Percentiles rank a stretch among this genome's conserved stretches.
Conservation (phyloP, 2,888 invertebrate genomes). For the Clanis bilineata region DNA sequence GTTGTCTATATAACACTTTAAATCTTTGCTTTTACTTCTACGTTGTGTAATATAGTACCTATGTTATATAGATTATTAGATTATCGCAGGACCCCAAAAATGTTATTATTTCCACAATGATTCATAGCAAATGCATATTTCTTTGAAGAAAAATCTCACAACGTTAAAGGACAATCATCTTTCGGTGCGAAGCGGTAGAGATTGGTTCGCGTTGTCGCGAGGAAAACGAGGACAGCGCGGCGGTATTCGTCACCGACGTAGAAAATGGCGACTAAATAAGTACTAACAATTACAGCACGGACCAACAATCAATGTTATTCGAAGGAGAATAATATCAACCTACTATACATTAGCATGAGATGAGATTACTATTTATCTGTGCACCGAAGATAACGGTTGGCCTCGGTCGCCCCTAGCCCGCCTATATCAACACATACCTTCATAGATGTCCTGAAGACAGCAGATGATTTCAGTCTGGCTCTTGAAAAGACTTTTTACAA, state of each 20-base stretch:
- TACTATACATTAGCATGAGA: slow-evolving; percentile 40
- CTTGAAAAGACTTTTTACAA: slow-evolving; percentile 32
- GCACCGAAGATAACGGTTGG: slow-evolving; percentile 54
- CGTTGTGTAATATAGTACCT: too few relatives aligned
- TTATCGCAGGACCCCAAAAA: slow-evolving; percentile 48
- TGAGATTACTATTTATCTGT: slow-evolving; percentile 51
- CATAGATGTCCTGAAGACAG: neutral
- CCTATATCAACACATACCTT: slow-evolving; percentile 56
- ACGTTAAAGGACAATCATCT: slow-evolving; percentile 58
- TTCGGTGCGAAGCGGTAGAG: slow-evolving; percentile 67
- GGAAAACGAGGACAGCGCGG: slow-evolving; percentile 74
- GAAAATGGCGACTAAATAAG: slow-evolving; percentile 82
- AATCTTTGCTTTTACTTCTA: too few relatives aligned
- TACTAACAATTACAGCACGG: slow-evolving; percentile 75
- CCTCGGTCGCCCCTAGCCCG: slow-evolving; percentile 37
- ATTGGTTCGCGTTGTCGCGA: slow-evolving; percentile 61
- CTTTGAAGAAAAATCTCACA: slow-evolving; percentile 51
- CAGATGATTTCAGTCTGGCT: neutral
- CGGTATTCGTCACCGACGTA: slow-evolving; percentile 79
- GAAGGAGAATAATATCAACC: slow-evolving; percentile 43
- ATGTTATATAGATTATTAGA: slow-evolving; percentile 26
- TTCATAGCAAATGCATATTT: slow-evolving; percentile 69
- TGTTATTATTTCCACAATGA: slow-evolving; percentile 66
- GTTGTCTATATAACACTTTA: too few relatives aligned
- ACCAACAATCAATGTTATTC: slow-evolving; percentile 52